Base-by-base conservation (phyloP, 2,888 invertebrate species). In the Magallana nippona region DNA sequence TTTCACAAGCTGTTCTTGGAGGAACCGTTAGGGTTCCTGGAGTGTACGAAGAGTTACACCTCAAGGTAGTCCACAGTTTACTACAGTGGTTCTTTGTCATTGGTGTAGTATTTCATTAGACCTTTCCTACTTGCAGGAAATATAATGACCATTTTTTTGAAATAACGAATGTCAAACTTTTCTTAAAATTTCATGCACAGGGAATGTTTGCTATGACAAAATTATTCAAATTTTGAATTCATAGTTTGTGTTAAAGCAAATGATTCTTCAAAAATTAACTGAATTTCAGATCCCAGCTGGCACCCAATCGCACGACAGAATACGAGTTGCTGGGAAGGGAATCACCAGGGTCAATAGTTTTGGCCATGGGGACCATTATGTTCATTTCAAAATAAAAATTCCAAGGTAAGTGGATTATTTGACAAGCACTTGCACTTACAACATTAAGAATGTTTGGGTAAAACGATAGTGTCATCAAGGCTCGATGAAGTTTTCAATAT, bases 311-410 rank as follows among this genome's bases (percentile, higher is more conserved):
- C 99, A 99, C 94, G 96, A 96, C 10, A 95, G 96, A 89, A 96
- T 99, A 83, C 96, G 97, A 60, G 94, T 99, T 57, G 96, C 96
- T 0, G 97, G 97, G 57, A 99, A 99, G 95, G 99, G 99, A 0
- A 96, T 99, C 94, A 98, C 98, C 93, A 96, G 97, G 87, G 96
- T 99, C 1, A 97, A 98, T 92, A 96, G 97, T 13, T 96, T 96
- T 87, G 99, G 99, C 0, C 96, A 97, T 90, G 99, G 99, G 0
- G 99, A 99, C 94, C 99, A 99, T 94, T 99, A 99, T 93, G 96
- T 99, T 15, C 97, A 97, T 91, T 95, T 99, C 77, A 98, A 98
- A 95, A 97, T 99, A 92, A 95, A 96, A 92, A 96, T 97, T 89
- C 99, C 99, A 1, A 96, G 96, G 95, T 95, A 89, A 90, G 91